phyloP scores from a whole-genome alignment of 2,113 vertebrate genomes.

The Sebastes fasciatus region DNA sequence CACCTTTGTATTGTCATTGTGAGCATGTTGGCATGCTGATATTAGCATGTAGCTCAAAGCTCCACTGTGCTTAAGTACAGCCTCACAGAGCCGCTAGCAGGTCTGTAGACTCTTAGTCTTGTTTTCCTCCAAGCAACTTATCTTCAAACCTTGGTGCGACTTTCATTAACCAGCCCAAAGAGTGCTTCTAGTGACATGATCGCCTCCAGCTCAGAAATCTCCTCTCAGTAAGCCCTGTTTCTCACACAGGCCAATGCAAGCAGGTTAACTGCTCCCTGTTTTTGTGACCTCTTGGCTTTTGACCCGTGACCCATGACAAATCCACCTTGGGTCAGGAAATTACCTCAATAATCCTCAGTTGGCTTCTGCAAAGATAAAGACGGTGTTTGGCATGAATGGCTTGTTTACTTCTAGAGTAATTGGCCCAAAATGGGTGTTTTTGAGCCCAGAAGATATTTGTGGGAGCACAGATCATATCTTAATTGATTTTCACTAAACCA shows the following conservation, averaged over 20 bases:
- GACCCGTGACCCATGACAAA: slow-evolving; percentile 55
- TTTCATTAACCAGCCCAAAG: neutral
- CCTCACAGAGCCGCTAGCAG: neutral
- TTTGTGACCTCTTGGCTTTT: slow-evolving; percentile 56
- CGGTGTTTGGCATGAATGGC: neutral
- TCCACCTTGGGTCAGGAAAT: slow-evolving; percentile 39
- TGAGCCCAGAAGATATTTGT: neutral
- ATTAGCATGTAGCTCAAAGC: neutral
- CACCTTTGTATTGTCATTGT: neutral
- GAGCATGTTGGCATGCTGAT: neutral
- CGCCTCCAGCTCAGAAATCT: slow-evolving; percentile 9
- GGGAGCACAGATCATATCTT: neutral
- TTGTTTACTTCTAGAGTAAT: neutral
- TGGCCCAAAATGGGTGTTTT: neutral
- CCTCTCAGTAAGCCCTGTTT: neutral
- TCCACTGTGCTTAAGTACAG: neutral
- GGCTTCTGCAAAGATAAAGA: slow-evolving; percentile 12
- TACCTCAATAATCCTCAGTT: slow-evolving; percentile 18
- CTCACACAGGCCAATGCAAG: slow-evolving; percentile 13
- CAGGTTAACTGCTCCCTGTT: slow-evolving; percentile 32
- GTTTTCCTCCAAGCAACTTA: neutral
- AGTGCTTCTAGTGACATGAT: neutral
- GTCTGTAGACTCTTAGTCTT: neutral
- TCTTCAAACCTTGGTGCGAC: neutral
- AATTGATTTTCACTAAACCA: neutral